Evolutionary conservation across 2,797 vertebrate genomes (phyloP), one percentile per base, ranked within the genome.

Genomic region (Lacerta viridis): DNA sequence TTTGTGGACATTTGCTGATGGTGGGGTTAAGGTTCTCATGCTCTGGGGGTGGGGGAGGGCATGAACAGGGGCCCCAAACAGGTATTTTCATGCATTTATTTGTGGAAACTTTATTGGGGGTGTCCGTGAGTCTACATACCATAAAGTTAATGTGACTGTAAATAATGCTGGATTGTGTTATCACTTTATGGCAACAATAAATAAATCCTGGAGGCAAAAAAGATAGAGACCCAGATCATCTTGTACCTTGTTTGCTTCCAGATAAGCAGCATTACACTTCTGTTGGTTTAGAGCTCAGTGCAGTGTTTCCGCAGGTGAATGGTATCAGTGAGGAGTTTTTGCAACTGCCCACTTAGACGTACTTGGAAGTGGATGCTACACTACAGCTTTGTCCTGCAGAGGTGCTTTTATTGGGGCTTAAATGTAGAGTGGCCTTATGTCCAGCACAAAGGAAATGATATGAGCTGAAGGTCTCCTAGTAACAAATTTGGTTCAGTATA

Each of bases 31-130:
- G 55, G 27, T 79, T 90, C 59, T 82, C 78, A 83, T 83, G 55
- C 20, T 87, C 81, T 68, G 92, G 79, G 29, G 77, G 13, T 2
- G 76, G 80, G 55, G 55, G 18, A 86, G 72, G 81, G 69, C 80
- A 55, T 69, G 80, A 86, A 72, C 18, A 78, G 27, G 50, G 27
- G 39, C 61, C 71, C 33, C 43, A 91, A 86, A 72, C 1, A 41
- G 41, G 11, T 59, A 1, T 18, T 20, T 92, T 93, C 80, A 90
- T 86, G 29, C 69, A 33, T 88, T 80, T 92, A 88, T 90, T 90
- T 92, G 91, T 92, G 89, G 86, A 92, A 90, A 69, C 78, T 91
- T 88, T 88, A 87, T 86, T 92, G 72, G 39, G 43, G 11, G 9
- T 0, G 3, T 77, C 20, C 68, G 83, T 83, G 78, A 86, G 55